Evolutionary conservation across 2,113 vertebrate genomes (phyloP).

Genomic region (Hemibagrus wyckioides): DNA sequence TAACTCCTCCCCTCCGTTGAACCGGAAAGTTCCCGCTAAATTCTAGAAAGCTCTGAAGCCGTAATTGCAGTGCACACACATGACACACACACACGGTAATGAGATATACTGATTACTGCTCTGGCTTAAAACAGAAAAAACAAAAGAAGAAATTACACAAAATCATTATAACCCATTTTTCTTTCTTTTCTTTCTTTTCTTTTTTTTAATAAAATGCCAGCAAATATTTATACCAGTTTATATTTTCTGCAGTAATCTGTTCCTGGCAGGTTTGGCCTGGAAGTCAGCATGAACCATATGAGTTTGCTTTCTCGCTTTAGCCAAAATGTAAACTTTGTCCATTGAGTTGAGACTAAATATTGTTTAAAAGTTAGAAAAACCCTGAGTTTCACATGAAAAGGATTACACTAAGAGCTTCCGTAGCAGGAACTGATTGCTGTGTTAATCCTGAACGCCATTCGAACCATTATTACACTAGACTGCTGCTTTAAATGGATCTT

Average conservation of each 20-base stretch:
- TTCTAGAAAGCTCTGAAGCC: constrained; percentile 19
- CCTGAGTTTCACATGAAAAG: not conserved
- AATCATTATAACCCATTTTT: not conserved
- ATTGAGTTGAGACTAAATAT: not conserved
- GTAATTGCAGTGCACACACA: constrained; percentile 9
- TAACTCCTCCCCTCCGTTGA: not conserved
- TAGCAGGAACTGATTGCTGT: not conserved
- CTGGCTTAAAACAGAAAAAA: not conserved
- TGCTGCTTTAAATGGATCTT: constrained; percentile 15
- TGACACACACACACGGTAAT: not conserved
- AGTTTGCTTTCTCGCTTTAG: not conserved
- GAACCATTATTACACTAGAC: not conserved
- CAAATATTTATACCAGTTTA: not conserved
- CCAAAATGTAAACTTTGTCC: not conserved
- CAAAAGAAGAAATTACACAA: not conserved
- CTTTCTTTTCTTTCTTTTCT: no score
- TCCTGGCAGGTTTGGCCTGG: not conserved
- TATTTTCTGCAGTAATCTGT: not conserved
- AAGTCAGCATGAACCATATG: not conserved
- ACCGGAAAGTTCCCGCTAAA: constrained; percentile 6
- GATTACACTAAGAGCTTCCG: not conserved
- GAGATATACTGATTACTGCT: not conserved
- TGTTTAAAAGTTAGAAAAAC: not conserved
- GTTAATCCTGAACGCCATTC: constrained; percentile 10
- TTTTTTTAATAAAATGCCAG: not conserved